These are phyloP conservation scores for Chymomyza costata DNA, from an alignment of 1,140 invertebrate species.

Conservation along the genomic window DNA sequence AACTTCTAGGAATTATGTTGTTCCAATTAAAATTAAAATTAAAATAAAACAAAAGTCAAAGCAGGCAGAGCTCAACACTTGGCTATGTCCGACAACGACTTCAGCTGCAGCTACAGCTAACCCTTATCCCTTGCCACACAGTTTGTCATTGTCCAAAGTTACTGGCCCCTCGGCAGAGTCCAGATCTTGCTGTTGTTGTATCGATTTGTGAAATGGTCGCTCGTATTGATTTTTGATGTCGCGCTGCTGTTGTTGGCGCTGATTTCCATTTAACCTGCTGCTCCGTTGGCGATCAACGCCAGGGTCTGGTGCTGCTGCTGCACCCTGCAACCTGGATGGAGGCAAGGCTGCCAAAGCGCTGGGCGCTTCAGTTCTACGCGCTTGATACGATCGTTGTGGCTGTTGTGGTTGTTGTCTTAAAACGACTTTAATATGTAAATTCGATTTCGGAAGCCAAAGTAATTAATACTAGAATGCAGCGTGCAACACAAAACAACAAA, in stretches of 20 bases:
- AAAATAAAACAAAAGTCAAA: conserved; percentile 56
- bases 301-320: conserved; percentile 27
- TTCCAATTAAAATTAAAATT: conserved; percentile 75
- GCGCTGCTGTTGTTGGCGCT: conserved; percentile 39
- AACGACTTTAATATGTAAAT: conserved; percentile 75
- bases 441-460: conserved; percentile 75
- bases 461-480: conserved; percentile 73
- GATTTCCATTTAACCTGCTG: conserved; percentile 73
- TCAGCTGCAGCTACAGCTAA: too few relatives aligned
- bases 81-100: too few relatives aligned
- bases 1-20: conserved; percentile 75
- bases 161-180: conserved; percentile 7
- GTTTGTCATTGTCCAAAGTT: neutral
- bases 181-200: conserved; percentile 54
- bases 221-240: conserved; percentile 47
- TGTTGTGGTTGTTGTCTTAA: conserved; percentile 38
- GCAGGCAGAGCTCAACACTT: conserved; percentile 44
- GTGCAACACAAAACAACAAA: too few relatives aligned
- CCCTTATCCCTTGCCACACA: conserved; percentile 3
- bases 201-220: conserved; percentile 71
- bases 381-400: conserved; percentile 58
- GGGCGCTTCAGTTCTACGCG: conserved; percentile 51
- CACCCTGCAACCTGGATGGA: conserved; percentile 25
- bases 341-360: neutral
- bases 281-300: conserved; percentile 37